A percentile compares a stretch with the other conserved stretches of the same genome.
Conservation (phyloP, 2,888 invertebrate species). For the Linnaemya vulpina region DNA sequence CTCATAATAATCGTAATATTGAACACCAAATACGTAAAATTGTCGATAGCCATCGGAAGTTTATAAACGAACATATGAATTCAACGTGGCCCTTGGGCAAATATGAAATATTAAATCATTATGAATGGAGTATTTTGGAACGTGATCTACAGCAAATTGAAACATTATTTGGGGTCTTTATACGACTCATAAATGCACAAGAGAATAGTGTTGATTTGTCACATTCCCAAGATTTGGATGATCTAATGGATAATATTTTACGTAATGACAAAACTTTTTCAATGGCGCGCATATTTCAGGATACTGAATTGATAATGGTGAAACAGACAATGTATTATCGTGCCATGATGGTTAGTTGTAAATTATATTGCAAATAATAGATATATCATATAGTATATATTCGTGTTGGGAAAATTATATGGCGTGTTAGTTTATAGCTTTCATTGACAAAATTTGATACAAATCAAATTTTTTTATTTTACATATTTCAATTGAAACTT, state of each 20-base stretch:
- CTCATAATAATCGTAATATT: constrained; percentile 73
- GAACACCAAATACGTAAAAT: constrained; percentile 79
- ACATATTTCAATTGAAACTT: no score
- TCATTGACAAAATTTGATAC: neutral
- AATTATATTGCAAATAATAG: constrained; percentile 2
- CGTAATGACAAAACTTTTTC: constrained; percentile 84
- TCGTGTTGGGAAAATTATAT: constrained; percentile 3
- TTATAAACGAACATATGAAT: constrained; percentile 75
- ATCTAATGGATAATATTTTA: constrained; percentile 87
- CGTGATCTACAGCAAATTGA: constrained; percentile 86
- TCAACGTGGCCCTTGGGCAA: constrained; percentile 75
- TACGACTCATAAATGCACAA: constrained; percentile 52
- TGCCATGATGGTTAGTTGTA: constrained; percentile 86
- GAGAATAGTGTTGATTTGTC: constrained; percentile 81
- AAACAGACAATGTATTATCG: constrained; percentile 87
- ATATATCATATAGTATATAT: neutral
- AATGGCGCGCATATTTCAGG: constrained; percentile 85
- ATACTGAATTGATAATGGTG: constrained; percentile 86
- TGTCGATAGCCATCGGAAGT: constrained; percentile 79
- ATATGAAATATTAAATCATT: constrained; percentile 83
- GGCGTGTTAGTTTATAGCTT: constrained; percentile 22
- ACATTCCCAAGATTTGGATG: constrained; percentile 85
- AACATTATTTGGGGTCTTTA: constrained; percentile 87
- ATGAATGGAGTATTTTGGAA: constrained; percentile 87
- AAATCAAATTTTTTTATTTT: no score